Base-by-base conservation (phyloP, 2,113 vertebrate genomes). In the Aptenodytes patagonicus region DNA sequence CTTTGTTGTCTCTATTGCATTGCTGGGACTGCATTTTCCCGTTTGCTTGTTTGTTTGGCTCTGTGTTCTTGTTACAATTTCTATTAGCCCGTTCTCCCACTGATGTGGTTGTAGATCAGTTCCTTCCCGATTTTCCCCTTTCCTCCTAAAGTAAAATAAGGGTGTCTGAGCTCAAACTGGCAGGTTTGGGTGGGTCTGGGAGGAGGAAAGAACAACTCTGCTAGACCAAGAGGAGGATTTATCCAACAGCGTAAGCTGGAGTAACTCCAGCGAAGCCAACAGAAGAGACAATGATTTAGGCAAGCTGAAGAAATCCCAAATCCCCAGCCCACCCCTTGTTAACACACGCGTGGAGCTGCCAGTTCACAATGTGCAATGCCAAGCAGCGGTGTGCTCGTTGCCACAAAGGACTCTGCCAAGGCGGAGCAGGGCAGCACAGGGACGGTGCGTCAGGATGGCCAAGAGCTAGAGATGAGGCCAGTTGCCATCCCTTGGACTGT, bases 41-140 rank as follows among this genome's bases (percentile, higher is more conserved):
- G 54, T 73, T 87, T 69, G 32, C 77, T 86, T 76, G 64, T 68
- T 81, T 87, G 89, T 84, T 90, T 96, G 95, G 92, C 84, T 73
- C 79, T 32, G 69, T 40, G 7, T 90, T 90, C 91, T 83, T 81
- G 73, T 92, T 83, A 85, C 78, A 47, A 46, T 91, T 81, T 65
- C 82, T 83, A 87, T 92, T 77, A 93, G 81, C 57, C 77, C 36
- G 1, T 82, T 92, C 87, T 92, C 87, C 68, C 32, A 78, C 62
- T 51, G 87, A 94, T 62, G 61, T 8, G 17, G 79, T 5, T 0
- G 2, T 47, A 90, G 82, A 90, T 87, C 75, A 95, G 93, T 25
- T 79, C 81, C 71, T 88, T 75, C 66, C 34, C 7, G 47, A 52
- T 79, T 51, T 32, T 18, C 15, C 16, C 15, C 61, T 61, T 58